Conservation (phyloP, 2,113 vertebrate genomes). For the Alligator mississippiensis region DNA sequence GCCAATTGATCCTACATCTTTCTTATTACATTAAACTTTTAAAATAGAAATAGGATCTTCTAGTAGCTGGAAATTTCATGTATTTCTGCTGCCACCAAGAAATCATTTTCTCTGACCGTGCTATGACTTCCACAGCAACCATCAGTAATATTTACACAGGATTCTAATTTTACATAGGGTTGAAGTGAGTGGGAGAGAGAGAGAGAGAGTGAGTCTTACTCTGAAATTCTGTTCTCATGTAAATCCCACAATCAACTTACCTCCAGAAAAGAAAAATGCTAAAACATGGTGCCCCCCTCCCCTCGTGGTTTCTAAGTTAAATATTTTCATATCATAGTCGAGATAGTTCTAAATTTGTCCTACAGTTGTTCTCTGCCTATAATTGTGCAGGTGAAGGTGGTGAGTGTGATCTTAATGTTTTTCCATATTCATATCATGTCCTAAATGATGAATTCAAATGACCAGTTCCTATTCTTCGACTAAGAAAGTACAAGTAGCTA, state of each 20-base stretch:
- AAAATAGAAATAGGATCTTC: neutral
- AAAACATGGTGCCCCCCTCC: neutral
- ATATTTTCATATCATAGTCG: neutral
- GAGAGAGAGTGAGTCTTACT: neutral
- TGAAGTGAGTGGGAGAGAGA: neutral
- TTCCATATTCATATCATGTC: neutral
- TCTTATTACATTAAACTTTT: neutral
- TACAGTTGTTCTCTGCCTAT: neutral
- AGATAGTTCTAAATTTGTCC: neutral
- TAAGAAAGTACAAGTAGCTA: neutral
- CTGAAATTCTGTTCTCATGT: neutral
- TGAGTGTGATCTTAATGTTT: neutral
- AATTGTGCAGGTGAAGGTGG: neutral
- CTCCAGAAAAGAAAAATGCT: neutral
- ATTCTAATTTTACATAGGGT: neutral
- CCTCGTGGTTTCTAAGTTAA: neutral
- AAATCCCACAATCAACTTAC: constrained; percentile 17
- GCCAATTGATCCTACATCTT: neutral
- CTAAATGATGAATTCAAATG: neutral
- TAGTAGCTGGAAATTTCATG: neutral
- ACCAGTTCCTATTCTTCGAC: neutral
- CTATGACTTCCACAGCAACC: neutral
- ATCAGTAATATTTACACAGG: neutral
- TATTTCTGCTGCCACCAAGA: neutral
- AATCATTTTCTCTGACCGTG: neutral